Conservation (phyloP, 2,888 invertebrate genomes). For the Spodoptera exigua region DNA sequence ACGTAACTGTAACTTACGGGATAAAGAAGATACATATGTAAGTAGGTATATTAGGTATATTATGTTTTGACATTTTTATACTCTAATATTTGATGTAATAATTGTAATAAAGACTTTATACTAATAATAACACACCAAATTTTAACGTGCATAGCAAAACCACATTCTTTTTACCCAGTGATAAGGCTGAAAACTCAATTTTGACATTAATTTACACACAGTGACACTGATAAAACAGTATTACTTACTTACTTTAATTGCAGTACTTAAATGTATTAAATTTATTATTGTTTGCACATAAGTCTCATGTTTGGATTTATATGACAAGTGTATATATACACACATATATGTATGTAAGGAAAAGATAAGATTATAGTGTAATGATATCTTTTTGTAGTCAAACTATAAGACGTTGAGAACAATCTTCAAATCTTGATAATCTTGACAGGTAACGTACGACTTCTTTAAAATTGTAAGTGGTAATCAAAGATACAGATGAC, state of each 20-base stretch:
- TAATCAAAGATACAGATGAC: constrained; percentile 16
- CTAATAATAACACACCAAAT: no score
- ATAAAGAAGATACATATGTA: no score
- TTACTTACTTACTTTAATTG: constrained; percentile 10
- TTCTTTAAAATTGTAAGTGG: constrained; percentile 15
- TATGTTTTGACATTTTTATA: no score
- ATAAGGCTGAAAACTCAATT: constrained; percentile 13
- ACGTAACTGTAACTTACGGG: no score
- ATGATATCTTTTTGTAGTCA: constrained; percentile 8
- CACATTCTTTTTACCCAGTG: constrained; percentile 3
- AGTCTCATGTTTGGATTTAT: constrained; percentile 15
- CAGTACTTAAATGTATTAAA: constrained; percentile 6
- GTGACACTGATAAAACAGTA: not conserved
- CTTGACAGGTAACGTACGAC: constrained; percentile 20
- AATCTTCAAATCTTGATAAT: constrained; percentile 3
- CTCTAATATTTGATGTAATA: no score
- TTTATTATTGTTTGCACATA: constrained; percentile 10
- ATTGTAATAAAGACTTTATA: no score
- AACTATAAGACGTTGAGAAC: not conserved
- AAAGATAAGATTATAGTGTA: constrained; percentile 25
- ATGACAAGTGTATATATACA: constrained; percentile 1
- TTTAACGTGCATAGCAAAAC: no score
- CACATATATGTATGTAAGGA: no score
- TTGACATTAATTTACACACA: not conserved
- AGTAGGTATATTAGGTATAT: no score